These are phyloP conservation scores for Solea senegalensis DNA, from an alignment of 2,113 vertebrate genomes.

Conservation along the genomic window DNA sequence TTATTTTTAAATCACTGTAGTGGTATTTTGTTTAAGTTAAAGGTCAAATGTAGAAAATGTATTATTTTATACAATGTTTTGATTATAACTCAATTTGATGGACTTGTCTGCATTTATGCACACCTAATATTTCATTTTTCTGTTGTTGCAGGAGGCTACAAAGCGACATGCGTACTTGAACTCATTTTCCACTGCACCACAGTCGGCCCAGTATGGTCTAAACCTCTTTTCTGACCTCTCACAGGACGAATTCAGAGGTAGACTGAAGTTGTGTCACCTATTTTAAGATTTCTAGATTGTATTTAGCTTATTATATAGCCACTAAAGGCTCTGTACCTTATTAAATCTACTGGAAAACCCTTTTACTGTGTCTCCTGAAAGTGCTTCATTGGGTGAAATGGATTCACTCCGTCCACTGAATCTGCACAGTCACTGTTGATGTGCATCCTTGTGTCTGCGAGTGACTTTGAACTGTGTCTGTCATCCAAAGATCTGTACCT, in stretches of 20 bases:
- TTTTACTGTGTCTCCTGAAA: background rate
- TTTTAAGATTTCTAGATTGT: background rate
- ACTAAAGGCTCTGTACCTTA: background rate
- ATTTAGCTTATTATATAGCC: background rate
- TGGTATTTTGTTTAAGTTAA: no score
- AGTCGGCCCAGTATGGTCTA: conserved; percentile 86
- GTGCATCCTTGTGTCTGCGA: background rate
- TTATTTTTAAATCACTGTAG: no score
- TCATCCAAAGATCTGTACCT: conserved; percentile 85
- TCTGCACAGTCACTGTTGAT: conserved; percentile 14
- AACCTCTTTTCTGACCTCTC: conserved; percentile 91
- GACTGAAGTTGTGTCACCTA: background rate
- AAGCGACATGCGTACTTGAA: conserved; percentile 84
- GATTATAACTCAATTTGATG: background rate
- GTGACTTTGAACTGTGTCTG: conserved; percentile 22
- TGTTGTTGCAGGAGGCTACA: conserved; percentile 80
- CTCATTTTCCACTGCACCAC: conserved; percentile 60
- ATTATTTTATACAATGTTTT: background rate
- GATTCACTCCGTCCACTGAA: background rate
- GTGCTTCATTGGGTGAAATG: background rate
- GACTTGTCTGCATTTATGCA: background rate
- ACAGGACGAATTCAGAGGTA: conserved; percentile 89
- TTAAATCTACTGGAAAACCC: background rate
- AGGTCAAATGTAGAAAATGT: no score
- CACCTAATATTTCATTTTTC: conserved; percentile 1